These are phyloP conservation scores for Gryllus longicercus DNA, from an alignment of 2,888 invertebrate species.

Conservation along the genomic window DNA sequence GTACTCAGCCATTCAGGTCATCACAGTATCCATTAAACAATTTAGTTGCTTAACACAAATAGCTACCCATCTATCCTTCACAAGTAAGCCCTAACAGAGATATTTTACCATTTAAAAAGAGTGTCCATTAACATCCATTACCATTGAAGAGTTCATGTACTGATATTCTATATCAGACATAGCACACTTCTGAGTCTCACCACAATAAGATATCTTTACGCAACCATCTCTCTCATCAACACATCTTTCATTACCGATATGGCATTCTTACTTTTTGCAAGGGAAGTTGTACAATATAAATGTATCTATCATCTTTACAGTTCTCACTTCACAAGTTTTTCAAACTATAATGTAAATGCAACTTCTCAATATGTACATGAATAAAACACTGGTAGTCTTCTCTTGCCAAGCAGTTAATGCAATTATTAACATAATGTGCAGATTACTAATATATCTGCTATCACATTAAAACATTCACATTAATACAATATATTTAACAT, in stretches of 20 bases:
- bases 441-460: background rate
- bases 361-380: conserved; percentile 7
- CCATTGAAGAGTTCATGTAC: too few species aligned
- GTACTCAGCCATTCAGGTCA: background rate
- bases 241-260: too few species aligned
- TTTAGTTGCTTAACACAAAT: background rate
- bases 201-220: too few species aligned
- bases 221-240: too few species aligned
- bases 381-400: conserved; percentile 17
- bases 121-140: too few species aligned
- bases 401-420: conserved; percentile 11
- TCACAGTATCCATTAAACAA: background rate
- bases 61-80: background rate
- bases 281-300: too few species aligned
- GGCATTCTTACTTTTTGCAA: too few species aligned
- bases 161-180: too few species aligned
- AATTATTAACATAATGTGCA: conserved; percentile 10
- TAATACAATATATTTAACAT: conserved; percentile 2
- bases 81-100: too few species aligned
- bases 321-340: background rate
- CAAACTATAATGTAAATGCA: background rate
- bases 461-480: conserved; percentile 4
- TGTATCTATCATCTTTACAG: too few species aligned
- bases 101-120: too few species aligned
- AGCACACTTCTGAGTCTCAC: too few species aligned